Base-by-base conservation (phyloP, 2,797 vertebrate genomes). In the Siniperca obscura region DNA sequence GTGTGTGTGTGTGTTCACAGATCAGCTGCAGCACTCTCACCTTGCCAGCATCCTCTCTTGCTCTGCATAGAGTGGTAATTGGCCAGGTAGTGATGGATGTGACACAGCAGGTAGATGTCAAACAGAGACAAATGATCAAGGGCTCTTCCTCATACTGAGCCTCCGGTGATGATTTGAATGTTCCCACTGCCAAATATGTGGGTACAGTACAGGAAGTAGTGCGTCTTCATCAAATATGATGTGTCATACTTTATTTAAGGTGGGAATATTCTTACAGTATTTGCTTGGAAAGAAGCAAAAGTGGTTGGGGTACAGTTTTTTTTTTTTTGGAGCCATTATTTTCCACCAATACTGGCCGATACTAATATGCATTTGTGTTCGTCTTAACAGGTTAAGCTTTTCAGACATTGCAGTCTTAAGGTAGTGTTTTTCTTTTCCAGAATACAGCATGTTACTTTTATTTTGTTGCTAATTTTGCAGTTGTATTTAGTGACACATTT, bases 61-160 rank as follows among this genome's bases (percentile, higher is more conserved):
- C 70, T 86, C 78, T 84, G 68, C 82, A 64, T 59, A 34, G 22
- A 80, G 82, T 75, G 77, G 76, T 92, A 90, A 93, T 90, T 91
- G 89, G 87, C 50, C 76, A 76, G 88, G 83, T 74, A 65, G 83
- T 86, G 86, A 86, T 83, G 81, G 85, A 88, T 90, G 87, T 78
- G 89, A 83, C 82, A 81, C 85, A 85, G 82, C 80, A 86, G 82
- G 86, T 76, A 25, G 79, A 88, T 89, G 82, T 88, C 82, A 90
- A 75, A 68, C 81, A 82, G 83, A 67, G 82, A 89, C 55, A 82
- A 85, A 89, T 78, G 80, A 81, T 84, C 36, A 74, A 38, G 65
- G 40, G 44, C 69, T 78, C 55, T 30, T 30, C 53, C 42, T 64
- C 46, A 53, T 27, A 36, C 34, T 8, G 48, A 72, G 42, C 17